Percentiles rank a stretch among this genome's conserved stretches.
Conservation (phyloP, 1,140 invertebrate species). For the Eulimnadia texana region DNA sequence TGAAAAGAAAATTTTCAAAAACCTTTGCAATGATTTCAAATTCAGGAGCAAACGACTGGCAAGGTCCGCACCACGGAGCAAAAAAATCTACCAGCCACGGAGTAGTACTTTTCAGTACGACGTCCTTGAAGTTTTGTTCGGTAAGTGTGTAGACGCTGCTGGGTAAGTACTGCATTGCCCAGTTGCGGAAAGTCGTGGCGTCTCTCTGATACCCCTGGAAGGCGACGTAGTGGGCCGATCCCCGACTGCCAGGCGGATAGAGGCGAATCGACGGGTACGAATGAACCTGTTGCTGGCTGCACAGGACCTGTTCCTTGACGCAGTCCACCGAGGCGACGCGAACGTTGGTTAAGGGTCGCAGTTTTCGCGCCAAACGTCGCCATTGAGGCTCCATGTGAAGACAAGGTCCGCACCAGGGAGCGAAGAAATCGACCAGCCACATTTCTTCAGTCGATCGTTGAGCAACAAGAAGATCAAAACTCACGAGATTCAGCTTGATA, state of each 20-base stretch:
- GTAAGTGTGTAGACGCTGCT: slow-evolving; percentile 29
- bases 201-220: slow-evolving; percentile 46
- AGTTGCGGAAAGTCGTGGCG: slow-evolving; percentile 38
- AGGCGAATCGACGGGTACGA: slow-evolving; percentile 55
- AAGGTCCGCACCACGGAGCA: slow-evolving; percentile 60
- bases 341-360: slow-evolving; percentile 14
- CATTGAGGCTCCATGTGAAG: slow-evolving; percentile 45
- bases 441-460: slow-evolving; percentile 34
- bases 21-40: slow-evolving; percentile 49
- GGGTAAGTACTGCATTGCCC: slow-evolving; percentile 44
- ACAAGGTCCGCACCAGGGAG: slow-evolving; percentile 53
- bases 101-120: slow-evolving; percentile 27
- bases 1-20: slow-evolving; percentile 16
- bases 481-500: slow-evolving; percentile 35
- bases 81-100: slow-evolving; percentile 57
- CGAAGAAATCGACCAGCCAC: slow-evolving; percentile 52
- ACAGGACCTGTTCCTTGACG: slow-evolving; percentile 39
- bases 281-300: slow-evolving; percentile 39
- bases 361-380: slow-evolving; percentile 40
- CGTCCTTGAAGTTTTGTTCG: slow-evolving; percentile 24
- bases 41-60: slow-evolving; percentile 50
- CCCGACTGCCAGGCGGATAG: slow-evolving; percentile 37
- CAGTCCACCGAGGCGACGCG: slow-evolving; percentile 43
- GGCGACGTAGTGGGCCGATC: slow-evolving; percentile 31
- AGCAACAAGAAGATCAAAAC: slow-evolving; percentile 39